A percentile compares a stretch with the other conserved stretches of the same genome.
Conservation (phyloP, 1,140 invertebrate species). For the Pristionchus pacificus region DNA sequence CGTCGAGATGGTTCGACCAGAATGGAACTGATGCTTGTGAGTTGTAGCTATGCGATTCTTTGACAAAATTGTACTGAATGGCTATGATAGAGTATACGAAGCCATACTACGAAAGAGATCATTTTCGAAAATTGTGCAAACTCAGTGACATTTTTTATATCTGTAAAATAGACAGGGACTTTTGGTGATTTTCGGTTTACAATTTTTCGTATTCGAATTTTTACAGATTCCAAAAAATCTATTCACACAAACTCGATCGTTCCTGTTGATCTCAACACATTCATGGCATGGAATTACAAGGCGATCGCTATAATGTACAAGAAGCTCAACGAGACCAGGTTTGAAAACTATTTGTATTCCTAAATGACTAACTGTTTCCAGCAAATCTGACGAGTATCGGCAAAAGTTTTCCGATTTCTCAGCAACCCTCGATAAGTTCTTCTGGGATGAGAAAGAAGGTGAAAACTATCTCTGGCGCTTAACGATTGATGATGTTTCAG, state of each 20-base stretch:
- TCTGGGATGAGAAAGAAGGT: constrained; percentile 75
- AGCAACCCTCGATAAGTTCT: constrained; percentile 69
- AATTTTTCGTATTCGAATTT: too few relatives aligned
- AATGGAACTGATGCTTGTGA: constrained; percentile 24
- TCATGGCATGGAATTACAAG: constrained; percentile 70
- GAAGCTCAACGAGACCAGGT: constrained; percentile 36
- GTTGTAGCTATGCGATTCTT: not conserved
- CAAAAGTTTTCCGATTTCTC: constrained; percentile 66
- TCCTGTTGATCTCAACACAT: constrained; percentile 78
- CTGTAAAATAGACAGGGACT: too few relatives aligned
- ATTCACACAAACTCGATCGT: constrained; percentile 64
- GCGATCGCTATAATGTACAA: constrained; percentile 70
- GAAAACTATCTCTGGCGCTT: not conserved
- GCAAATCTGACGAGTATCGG: constrained; percentile 65
- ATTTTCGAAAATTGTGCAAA: too few relatives aligned
- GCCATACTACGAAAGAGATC: too few relatives aligned
- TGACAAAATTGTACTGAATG: too few relatives aligned
- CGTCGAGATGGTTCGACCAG: constrained; percentile 78
- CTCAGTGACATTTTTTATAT: too few relatives aligned
- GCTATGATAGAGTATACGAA: too few relatives aligned
- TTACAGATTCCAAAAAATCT: constrained; percentile 17
- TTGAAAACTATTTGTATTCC: constrained; percentile 25
- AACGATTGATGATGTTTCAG: constrained; percentile 56
- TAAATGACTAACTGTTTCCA: constrained; percentile 56
- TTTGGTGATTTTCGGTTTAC: too few relatives aligned